Base-by-base conservation (phyloP, 2,113 vertebrate genomes). In the Ageneiosus marmoratus region DNA sequence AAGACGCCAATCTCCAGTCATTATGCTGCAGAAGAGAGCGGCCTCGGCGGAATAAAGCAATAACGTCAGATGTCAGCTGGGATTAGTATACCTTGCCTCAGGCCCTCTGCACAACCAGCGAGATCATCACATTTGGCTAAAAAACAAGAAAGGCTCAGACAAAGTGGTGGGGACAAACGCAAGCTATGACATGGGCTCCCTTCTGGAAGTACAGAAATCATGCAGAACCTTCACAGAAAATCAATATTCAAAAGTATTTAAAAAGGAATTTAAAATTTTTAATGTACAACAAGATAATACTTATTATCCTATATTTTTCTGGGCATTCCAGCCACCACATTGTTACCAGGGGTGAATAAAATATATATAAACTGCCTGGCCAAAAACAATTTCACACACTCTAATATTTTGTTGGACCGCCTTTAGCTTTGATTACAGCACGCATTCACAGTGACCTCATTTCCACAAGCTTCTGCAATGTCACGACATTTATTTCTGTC, bases 11-110 rank as follows among this genome's bases (percentile, higher is more conserved):
- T 85, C 81, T 58, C 46, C 50, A 53, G 84, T 83, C 69, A 65
- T 27, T 70, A 72, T 48, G 63, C 69, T 46, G 74, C 60, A 75
- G 80, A 55, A 20, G 41, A 85, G 37, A 80, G 63, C 18, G 15
- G 73, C 69, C 82, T 84, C 84, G 44, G 51, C 82, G 73, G 81
- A 85, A 86, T 86, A 81, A 85, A 87, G 83, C 75, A 84, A 85
- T 86, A 81, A 75, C 37, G 70, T 56, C 69, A 79, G 80, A 81
- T 86, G 84, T 86, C 81, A 70, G 81, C 63, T 24, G 79, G 78
- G 80, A 88, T 87, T 82, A 84, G 32, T 63, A 27, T 41, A 65
- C 56, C 46, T 73, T 41, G 83, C 72, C 80, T 84, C 72, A 29
- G 70, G 76, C 41, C 37, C 63, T 13, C 27, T 82, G 13, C 16